Conservation (phyloP, 2,888 invertebrate genomes). For the Acrobasis suavella region DNA sequence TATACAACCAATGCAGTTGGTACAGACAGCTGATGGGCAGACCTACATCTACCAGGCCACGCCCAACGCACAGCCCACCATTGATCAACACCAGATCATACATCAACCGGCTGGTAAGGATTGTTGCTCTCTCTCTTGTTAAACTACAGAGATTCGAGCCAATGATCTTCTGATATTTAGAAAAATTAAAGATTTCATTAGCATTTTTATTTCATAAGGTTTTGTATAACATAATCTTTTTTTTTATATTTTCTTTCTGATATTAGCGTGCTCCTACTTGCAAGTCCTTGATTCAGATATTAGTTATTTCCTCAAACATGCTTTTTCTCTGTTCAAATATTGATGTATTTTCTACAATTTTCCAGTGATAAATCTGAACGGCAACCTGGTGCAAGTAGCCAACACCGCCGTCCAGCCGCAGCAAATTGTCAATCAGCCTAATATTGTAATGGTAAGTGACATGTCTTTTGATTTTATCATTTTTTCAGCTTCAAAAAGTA, state of each 20-base stretch:
- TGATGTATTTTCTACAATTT: conserved; percentile 33
- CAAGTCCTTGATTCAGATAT: too few relatives aligned
- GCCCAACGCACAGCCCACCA: conserved; percentile 56
- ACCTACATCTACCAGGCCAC: conserved; percentile 94
- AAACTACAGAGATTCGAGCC: too few relatives aligned
- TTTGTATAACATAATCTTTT: too few relatives aligned
- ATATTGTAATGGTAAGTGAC: conserved; percentile 88
- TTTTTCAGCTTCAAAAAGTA: too few relatives aligned
- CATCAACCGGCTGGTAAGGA: conserved; percentile 76
- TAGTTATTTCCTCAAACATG: too few relatives aligned
- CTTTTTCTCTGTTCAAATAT: too few relatives aligned
- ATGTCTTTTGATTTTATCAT: too few relatives aligned
- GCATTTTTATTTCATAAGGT: too few relatives aligned
- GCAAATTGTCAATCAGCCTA: conserved; percentile 85
- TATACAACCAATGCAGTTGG: conserved; percentile 93
- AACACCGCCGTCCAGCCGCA: conserved; percentile 73
- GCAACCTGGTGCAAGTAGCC: conserved; percentile 88
- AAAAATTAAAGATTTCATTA: too few relatives aligned
- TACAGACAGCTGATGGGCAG: conserved; percentile 96
- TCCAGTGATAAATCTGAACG: conserved; percentile 88
- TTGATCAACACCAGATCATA: conserved; percentile 73
- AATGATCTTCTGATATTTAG: too few relatives aligned
- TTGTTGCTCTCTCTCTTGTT: neutral
- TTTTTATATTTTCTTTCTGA: too few relatives aligned
- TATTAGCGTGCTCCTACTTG: too few relatives aligned